phyloP scores from a whole-genome alignment of 2,113 vertebrate genomes.

The Gavia stellata region DNA sequence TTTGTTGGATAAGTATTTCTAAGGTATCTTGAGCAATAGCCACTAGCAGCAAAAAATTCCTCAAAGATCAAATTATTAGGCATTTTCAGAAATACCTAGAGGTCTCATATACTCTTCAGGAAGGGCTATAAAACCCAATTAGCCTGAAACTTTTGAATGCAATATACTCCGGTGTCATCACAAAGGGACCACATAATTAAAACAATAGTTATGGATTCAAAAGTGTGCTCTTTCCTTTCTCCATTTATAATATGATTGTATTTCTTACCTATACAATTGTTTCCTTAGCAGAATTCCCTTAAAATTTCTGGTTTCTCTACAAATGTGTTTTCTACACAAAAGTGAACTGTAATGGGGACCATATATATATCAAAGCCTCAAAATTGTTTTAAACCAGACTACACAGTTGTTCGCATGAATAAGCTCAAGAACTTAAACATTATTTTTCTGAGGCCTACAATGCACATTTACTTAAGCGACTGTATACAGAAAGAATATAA shows the following conservation, averaged over 20 bases:
- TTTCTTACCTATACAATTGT: background rate
- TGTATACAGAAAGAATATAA: background rate
- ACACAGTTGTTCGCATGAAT: background rate
- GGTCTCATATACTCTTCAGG: background rate
- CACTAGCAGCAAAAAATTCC: background rate
- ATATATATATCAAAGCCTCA: background rate
- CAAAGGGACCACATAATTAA: background rate
- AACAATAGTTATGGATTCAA: background rate
- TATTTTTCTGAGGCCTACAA: background rate
- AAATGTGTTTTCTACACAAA: background rate
- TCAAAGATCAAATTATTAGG: background rate
- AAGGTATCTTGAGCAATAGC: background rate
- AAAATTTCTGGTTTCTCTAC: background rate
- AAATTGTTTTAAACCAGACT: background rate
- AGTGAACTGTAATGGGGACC: background rate
- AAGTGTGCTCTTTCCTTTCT: background rate
- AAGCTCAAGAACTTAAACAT: background rate
- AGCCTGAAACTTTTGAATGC: background rate
- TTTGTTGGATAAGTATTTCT: background rate
- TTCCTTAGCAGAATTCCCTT: background rate
- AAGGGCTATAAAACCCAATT: background rate
- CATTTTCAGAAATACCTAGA: background rate
- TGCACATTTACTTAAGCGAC: background rate
- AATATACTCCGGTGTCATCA: background rate
- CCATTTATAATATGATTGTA: background rate